Conservation (phyloP, 2,888 invertebrate species). For the Lithophane semibrunnea region DNA sequence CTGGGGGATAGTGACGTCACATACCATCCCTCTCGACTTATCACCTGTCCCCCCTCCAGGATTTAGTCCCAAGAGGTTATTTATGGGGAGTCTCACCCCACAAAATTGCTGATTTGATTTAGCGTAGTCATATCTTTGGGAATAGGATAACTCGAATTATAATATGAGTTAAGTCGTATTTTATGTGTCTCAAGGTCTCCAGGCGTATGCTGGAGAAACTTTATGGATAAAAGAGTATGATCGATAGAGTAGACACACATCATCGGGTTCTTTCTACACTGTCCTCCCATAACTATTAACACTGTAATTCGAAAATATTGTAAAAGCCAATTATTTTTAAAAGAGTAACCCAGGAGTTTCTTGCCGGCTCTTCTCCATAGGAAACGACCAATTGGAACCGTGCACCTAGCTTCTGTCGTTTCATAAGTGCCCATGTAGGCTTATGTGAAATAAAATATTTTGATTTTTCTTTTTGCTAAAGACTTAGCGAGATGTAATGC, state of each 20-base stretch:
- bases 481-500: too few relatives aligned
- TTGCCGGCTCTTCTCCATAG: too few relatives aligned
- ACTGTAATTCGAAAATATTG: too few relatives aligned
- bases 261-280: neutral
- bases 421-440: too few relatives aligned
- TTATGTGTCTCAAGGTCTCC: constrained; percentile 5
- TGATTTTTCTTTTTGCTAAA: too few relatives aligned
- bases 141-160: constrained; percentile 11
- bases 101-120: constrained; percentile 54
- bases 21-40: constrained; percentile 68
- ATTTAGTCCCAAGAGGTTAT: constrained; percentile 67
- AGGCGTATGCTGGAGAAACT: neutral
- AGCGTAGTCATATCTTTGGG: constrained; percentile 44
- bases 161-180: neutral
- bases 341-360: too few relatives aligned
- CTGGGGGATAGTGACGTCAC: constrained; percentile 47
- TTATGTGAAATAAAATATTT: too few relatives aligned
- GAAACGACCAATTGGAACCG: too few relatives aligned
- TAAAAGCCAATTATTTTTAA: too few relatives aligned
- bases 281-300: too few relatives aligned
- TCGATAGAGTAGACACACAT: neutral
- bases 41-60: constrained; percentile 72
- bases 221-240: neutral
- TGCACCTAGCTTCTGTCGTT: too few relatives aligned
- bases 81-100: constrained; percentile 61